Percentiles rank a stretch among this genome's conserved stretches.
Evolutionary conservation across 92 coral and sea anemone genomes (phyloP).

Genomic region (Montipora capitata): DNA sequence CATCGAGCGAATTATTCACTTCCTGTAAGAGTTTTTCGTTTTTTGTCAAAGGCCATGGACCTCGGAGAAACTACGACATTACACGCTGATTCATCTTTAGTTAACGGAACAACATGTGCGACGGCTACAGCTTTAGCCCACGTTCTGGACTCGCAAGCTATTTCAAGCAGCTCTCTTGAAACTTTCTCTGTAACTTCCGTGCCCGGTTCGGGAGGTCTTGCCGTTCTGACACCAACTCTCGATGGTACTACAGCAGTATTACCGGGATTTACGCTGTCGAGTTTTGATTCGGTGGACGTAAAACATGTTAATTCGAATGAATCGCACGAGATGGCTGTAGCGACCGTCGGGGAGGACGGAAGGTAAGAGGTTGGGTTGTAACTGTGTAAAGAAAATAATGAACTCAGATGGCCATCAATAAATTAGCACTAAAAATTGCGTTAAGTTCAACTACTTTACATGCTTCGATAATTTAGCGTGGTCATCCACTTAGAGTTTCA

Average conservation of each 20-base stretch:
- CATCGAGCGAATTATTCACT: constrained; percentile 68
- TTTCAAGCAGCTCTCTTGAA: constrained; percentile 69
- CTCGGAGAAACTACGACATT: constrained; percentile 71
- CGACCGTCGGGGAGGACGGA: constrained; percentile 92
- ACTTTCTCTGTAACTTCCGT: constrained; percentile 77
- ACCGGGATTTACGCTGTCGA: constrained; percentile 88
- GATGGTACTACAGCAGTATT: constrained; percentile 88
- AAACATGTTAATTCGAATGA: constrained; percentile 58
- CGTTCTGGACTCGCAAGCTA: constrained; percentile 83
- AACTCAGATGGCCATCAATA: too few species aligned
- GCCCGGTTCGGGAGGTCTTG: constrained; percentile 72
- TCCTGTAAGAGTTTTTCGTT: constrained; percentile 72
- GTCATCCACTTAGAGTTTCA: too few species aligned
- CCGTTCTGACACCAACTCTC: constrained; percentile 78
- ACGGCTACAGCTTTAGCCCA: constrained; percentile 84
- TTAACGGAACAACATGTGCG: constrained; percentile 71
- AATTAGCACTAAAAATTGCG: too few species aligned
- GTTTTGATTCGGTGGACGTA: constrained; percentile 90
- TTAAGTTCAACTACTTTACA: too few species aligned
- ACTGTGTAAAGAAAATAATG: too few species aligned
- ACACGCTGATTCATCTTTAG: constrained; percentile 77
- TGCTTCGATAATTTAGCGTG: too few species aligned
- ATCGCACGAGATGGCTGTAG: constrained; percentile 78
- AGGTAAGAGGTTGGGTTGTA: constrained; percentile 45
- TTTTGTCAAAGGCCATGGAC: constrained; percentile 65